Evolutionary conservation across 1,140 invertebrate species (phyloP).

Genomic region (Atta texana): DNA sequence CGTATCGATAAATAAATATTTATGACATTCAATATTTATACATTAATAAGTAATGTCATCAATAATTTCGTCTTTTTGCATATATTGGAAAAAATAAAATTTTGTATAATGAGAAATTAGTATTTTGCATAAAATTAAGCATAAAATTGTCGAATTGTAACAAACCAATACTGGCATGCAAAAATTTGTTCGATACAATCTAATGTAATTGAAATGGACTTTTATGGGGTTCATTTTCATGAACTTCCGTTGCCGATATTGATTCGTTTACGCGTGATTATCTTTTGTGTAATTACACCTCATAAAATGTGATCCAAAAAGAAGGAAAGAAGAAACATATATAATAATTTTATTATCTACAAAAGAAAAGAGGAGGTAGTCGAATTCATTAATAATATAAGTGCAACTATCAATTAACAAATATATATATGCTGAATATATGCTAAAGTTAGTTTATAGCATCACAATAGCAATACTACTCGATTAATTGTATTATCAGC

Average conservation of each 20-base stretch:
- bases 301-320: constrained; percentile 69
- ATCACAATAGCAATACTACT: constrained; percentile 18
- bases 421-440: constrained; percentile 49
- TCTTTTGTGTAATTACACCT: constrained; percentile 68
- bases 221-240: constrained; percentile 64
- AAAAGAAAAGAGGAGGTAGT: not conserved
- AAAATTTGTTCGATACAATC: constrained; percentile 41
- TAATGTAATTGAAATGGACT: not conserved
- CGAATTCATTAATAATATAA: constrained; percentile 77
- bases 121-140: not conserved
- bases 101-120: not conserved
- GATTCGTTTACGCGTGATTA: constrained; percentile 23
- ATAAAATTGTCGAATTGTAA: constrained; percentile 30
- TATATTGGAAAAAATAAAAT: not conserved
- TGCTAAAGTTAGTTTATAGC: constrained; percentile 45
- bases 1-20: not conserved
- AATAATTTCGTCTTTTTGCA: not conserved
- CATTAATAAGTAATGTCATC: not conserved
- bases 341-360: no score
- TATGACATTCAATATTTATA: not conserved
- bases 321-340: constrained; percentile 62
- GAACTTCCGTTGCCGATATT: constrained; percentile 49
- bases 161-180: not conserved
- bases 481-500: constrained; percentile 13
- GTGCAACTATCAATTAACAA: constrained; percentile 77